Base-by-base conservation (phyloP, 1,140 invertebrate genomes). In the Apis florea region DNA sequence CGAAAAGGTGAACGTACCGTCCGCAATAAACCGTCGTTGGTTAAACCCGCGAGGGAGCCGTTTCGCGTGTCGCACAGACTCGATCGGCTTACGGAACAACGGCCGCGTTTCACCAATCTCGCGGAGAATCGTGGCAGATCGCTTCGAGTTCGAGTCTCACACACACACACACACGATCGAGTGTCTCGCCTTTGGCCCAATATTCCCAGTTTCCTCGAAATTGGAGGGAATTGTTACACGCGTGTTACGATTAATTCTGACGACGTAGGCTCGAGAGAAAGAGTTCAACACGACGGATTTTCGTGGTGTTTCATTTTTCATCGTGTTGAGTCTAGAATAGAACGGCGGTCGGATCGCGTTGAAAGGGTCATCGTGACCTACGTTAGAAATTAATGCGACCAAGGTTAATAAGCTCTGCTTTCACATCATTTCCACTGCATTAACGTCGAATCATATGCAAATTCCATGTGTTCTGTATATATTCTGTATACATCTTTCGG, bases 31-130 rank as follows among this genome's bases (percentile, higher is more conserved):
- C 76, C 82, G 76, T 13, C 24, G 12, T 61, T 24, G 24, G 24
- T 26, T 59, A n/a, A 5, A 40, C 13, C 2, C 24, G n/a, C n/a
- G 53, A 6, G 53, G 53, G 4, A 69, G 68, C 89, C n/a, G n/a
- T n/a, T n/a, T 89, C 58, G 87, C 87, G 87, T 88, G 87, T 85
- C 79, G 67, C 83, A 86, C 70, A 61, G 67, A 70, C 78, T 88
- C 81, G 80, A 90, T 90, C 85, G 88, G 66, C 68, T 69, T 13
- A 53, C n/a, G 21, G 58, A 86, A 83, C 82, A 53, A 82, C 67
- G 70, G 63, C 59, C 63, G 59, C 59, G 70, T 83, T 83, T 79
- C 54, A 49, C 24, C 49, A 11, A 72, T 85, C 24, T 83, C 31
- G 40, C n/a, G n/a, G n/a, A n/a, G n/a, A n/a, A n/a, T n/a, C n/a